Evolutionary conservation across 1,140 invertebrate genomes (phyloP).

Genomic region (Polypedilum pembai): DNA sequence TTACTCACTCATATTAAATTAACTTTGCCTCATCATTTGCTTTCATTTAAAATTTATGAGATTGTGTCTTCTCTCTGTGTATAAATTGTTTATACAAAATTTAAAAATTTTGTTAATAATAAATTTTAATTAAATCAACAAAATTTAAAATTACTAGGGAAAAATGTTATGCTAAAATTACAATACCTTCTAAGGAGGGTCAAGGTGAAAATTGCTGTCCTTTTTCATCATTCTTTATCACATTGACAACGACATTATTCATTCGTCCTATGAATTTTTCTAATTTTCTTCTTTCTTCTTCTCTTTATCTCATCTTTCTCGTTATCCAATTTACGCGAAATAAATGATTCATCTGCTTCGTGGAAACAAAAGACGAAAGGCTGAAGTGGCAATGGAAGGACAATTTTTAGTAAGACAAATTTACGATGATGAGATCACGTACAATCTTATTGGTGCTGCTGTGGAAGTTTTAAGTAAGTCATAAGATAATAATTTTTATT

Average conservation of each 20-base stretch:
- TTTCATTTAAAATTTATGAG: too few species aligned
- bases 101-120: too few species aligned
- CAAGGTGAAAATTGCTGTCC: background rate
- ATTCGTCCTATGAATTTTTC: background rate
- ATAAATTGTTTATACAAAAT: too few species aligned
- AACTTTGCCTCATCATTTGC: too few species aligned
- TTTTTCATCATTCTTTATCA: conserved; percentile 25
- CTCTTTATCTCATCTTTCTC: too few species aligned
- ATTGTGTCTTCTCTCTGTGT: too few species aligned
- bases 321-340: background rate
- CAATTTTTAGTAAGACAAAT: conserved; percentile 90
- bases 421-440: conserved; percentile 92
- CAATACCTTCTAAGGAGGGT: too few species aligned
- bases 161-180: too few species aligned
- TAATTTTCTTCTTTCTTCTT: conserved; percentile 34
- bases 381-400: conserved; percentile 87
- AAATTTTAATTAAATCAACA: too few species aligned
- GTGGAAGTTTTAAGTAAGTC: conserved; percentile 81
- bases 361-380: conserved; percentile 69
- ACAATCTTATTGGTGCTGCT: conserved; percentile 84
- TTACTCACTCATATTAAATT: too few species aligned
- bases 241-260: background rate
- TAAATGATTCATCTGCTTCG: background rate
- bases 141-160: too few species aligned
- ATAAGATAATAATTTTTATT: background rate